Base-by-base conservation (phyloP, 2,797 vertebrate species). In the Muscicapa comitata region DNA sequence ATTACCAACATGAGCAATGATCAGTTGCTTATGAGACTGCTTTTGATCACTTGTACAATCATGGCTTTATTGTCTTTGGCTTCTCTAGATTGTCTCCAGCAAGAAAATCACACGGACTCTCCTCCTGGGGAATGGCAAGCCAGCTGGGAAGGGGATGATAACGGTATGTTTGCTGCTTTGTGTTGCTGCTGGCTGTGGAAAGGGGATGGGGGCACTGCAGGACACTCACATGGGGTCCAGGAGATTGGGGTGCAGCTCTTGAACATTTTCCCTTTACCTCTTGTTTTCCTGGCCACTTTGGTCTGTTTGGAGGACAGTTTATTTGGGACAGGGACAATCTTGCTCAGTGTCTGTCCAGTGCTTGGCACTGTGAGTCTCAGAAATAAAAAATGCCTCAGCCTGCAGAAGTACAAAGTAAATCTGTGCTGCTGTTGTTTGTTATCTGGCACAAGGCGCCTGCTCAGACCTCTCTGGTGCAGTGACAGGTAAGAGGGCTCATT, bases 91-190 rank as follows among this genome's bases (percentile, higher is more conserved):
- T 9, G 99, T 99, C 95, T 99, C 99, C 96, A 99, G 99, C 98
- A 99, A 99, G 98, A 99, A 99, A 98, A 98, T 99, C 78, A 98
- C 99, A 63, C 97, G 98, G 93, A 98, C 98, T 13, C 98, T 99
- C 85, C 97, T 98, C 47, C 93, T 99, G 95, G 98, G 99, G 95
- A 99, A 99, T 59, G 99, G 99, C 94, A 99, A 99, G 85, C 99
- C 98, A 3, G 99, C 99, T 6, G 99, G 99, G 65, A 99, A 99
- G 95, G 99, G 99, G 91, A 97, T 98, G 95, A 98, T 99, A 83
- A 99, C 97, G 97, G 99, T 99, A 98, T 43, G 13, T 61, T 72
- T 67, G 26, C 72, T 73, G 13, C 71, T 94, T 48, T 38, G 0
- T 2, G 1, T 42, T 23, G 6, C 31, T 72, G 1, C 61, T 8